These are phyloP conservation scores for Hedya salicella DNA, from an alignment of 2,888 invertebrate genomes.

Conservation along the genomic window DNA sequence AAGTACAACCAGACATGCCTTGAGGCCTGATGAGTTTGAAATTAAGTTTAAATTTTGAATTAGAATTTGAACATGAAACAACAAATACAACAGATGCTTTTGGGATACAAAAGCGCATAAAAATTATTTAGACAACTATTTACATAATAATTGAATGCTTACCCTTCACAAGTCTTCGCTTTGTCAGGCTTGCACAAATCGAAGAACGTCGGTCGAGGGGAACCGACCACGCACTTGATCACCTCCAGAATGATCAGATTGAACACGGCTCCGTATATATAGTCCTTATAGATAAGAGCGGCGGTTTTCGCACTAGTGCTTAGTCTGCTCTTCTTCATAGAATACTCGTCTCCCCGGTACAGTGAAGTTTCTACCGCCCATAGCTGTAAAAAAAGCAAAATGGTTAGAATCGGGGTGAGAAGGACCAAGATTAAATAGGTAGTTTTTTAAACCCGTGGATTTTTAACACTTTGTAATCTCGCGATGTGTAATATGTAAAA, in stretches of 20 bases:
- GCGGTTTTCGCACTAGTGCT: constrained; percentile 70
- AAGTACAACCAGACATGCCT: too few species aligned
- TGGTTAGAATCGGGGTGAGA: not conserved
- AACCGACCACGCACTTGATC: constrained; percentile 88
- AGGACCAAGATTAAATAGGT: not conserved
- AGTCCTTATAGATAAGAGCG: constrained; percentile 85
- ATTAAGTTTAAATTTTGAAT: too few species aligned
- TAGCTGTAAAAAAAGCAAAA: constrained; percentile 63
- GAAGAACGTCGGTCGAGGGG: constrained; percentile 91
- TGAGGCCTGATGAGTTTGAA: too few species aligned
- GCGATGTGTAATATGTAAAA: too few species aligned
- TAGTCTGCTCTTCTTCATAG: constrained; percentile 73
- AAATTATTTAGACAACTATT: too few species aligned
- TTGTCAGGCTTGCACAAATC: constrained; percentile 89
- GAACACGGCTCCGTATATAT: constrained; percentile 86
- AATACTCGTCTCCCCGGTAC: constrained; percentile 74
- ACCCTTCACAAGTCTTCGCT: constrained; percentile 86
- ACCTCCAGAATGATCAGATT: constrained; percentile 86
- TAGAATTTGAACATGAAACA: too few species aligned
- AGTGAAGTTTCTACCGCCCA: constrained; percentile 77
- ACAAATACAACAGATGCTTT: too few species aligned
- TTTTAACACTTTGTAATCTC: too few species aligned
- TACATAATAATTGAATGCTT: constrained; percentile 49
- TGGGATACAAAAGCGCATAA: too few species aligned
- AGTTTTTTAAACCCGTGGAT: not conserved